Conservation (phyloP, 1,140 invertebrate species). For the Bombus ignitus region DNA sequence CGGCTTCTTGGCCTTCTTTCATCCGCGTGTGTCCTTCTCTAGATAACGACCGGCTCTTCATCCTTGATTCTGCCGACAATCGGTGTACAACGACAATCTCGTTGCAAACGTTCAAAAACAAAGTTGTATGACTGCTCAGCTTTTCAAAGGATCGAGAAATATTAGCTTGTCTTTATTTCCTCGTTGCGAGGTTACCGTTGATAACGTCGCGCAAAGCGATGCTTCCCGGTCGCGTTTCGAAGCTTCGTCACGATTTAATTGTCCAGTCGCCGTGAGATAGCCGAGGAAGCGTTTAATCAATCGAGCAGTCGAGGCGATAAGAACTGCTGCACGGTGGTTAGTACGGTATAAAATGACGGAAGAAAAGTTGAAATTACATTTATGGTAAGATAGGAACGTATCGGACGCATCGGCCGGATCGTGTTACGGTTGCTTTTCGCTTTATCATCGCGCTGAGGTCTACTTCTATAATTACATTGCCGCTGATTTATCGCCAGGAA, state of each 20-base stretch:
- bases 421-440: slow-evolving; percentile 1
- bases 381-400: too few species aligned
- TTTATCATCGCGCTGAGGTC: slow-evolving; percentile 25
- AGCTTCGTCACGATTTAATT: background rate
- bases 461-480: slow-evolving; percentile 42
- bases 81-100: slow-evolving; percentile 35
- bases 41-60: slow-evolving; percentile 34
- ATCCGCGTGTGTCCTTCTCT: slow-evolving; percentile 26
- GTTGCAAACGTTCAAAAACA: background rate
- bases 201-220: background rate
- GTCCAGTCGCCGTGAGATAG: background rate
- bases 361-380: background rate
- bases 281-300: slow-evolving; percentile 16
- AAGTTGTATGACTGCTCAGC: background rate
- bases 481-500: slow-evolving; percentile 46
- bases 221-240: too few species aligned
- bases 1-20: slow-evolving; percentile 8
- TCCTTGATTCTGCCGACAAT: slow-evolving; percentile 47
- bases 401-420: background rate
- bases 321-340: background rate
- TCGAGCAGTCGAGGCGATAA: background rate
- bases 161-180: background rate
- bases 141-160: background rate
- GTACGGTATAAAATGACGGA: too few species aligned
- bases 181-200: background rate